A percentile compares a stretch with the other conserved stretches of the same genome.
Evolutionary conservation across 2,888 invertebrate species (phyloP).

Genomic region (Aphrophora alni): DNA sequence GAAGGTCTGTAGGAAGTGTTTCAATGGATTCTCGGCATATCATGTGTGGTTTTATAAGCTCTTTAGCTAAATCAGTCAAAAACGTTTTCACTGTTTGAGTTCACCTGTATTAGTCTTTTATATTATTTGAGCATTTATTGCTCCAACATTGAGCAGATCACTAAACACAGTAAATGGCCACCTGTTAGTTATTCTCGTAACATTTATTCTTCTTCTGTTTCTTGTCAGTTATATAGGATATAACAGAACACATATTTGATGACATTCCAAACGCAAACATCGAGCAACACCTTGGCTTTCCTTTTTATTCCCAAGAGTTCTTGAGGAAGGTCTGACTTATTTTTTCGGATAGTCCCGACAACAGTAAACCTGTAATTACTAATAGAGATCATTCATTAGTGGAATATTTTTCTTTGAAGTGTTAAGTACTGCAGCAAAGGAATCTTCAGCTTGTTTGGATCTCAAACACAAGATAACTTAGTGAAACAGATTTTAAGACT

Average conservation of each 20-base stretch:
- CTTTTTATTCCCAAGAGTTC: no score
- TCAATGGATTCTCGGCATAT: not conserved
- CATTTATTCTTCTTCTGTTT: not conserved
- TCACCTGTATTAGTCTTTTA: conserved; percentile 18
- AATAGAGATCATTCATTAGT: not conserved
- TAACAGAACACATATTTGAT: not conserved
- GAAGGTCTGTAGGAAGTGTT: not conserved
- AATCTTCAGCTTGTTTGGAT: no score
- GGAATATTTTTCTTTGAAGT: not conserved
- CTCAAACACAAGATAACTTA: no score
- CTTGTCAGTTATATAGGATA: not conserved
- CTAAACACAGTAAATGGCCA: conserved; percentile 2
- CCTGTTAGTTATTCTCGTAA: conserved; percentile 2
- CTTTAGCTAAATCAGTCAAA: not conserved
- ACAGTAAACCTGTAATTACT: not conserved
- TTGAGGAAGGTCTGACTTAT: not conserved
- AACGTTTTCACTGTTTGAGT: not conserved
- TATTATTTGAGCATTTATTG: conserved; percentile 22
- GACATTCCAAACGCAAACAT: not conserved
- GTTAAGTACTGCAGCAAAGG: not conserved
- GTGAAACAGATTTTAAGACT: no score
- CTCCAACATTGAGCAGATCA: conserved; percentile 13
- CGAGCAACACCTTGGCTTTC: not conserved
- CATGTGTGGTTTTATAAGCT: not conserved
- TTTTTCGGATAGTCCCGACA: not conserved